These are phyloP conservation scores for Osmoderma eremita DNA, from an alignment of 2,888 invertebrate species.

Conservation along the genomic window DNA sequence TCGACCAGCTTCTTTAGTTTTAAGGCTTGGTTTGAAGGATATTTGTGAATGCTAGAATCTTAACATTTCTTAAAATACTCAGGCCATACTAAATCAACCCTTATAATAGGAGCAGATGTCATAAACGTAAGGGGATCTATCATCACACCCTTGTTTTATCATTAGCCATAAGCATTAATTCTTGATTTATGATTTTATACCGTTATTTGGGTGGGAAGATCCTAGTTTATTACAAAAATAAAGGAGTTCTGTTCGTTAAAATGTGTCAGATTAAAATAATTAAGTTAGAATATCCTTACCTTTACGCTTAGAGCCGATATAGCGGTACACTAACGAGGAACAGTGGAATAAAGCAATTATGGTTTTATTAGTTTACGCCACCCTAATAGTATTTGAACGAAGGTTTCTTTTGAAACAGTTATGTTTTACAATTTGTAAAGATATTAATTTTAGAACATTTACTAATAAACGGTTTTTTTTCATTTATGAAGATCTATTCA, in stretches of 20 bases:
- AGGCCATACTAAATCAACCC: conserved; percentile 9
- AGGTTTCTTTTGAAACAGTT: too few relatives aligned
- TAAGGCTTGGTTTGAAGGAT: neutral
- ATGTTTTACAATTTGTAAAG: too few relatives aligned
- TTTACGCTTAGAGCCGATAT: too few relatives aligned
- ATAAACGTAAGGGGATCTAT: conserved; percentile 23
- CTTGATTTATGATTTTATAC: conserved; percentile 19
- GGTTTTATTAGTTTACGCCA: conserved; percentile 9
- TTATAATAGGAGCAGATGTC: conserved; percentile 30
- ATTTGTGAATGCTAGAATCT: neutral
- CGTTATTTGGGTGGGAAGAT: conserved; percentile 11
- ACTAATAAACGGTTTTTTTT: too few relatives aligned
- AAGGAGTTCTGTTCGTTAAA: conserved; percentile 8
- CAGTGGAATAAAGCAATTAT: conserved; percentile 26
- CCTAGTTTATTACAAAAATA: conserved; percentile 19
- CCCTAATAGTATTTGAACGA: too few relatives aligned
- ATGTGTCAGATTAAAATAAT: conserved; percentile 24
- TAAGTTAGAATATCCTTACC: neutral
- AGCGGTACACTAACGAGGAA: neutral
- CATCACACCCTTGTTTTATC: conserved; percentile 26
- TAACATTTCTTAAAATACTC: conserved; percentile 13
- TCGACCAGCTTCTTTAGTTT: too few relatives aligned
- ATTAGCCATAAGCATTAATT: conserved; percentile 34
- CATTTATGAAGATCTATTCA: too few relatives aligned
- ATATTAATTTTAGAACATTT: too few relatives aligned